Evolutionary conservation across 2,797 vertebrate genomes (phyloP).

Genomic region (Gouania willdenowi): DNA sequence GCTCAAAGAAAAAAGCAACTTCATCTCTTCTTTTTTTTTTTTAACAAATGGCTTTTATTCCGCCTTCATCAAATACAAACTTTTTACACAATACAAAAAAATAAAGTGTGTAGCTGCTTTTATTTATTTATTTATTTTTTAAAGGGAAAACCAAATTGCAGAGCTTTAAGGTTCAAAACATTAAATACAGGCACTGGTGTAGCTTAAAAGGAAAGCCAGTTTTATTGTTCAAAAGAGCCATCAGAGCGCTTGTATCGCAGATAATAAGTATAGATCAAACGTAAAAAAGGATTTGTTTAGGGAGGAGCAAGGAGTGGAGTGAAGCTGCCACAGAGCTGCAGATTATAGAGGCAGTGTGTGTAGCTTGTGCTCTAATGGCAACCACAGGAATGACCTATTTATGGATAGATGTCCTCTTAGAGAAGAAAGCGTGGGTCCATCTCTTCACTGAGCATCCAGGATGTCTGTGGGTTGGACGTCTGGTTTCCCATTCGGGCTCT

Average conservation of each 20-base stretch:
- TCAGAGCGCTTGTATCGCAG: constrained; percentile 53
- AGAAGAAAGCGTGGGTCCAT: constrained; percentile 58
- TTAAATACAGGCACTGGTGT: constrained; percentile 67
- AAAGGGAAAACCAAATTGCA: constrained; percentile 43
- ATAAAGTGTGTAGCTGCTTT: constrained; percentile 30
- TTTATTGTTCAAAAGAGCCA: constrained; percentile 61
- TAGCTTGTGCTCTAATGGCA: constrained; percentile 60
- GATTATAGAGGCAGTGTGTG: constrained; percentile 63
- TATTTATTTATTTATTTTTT: constrained; percentile 7
- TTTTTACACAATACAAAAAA: constrained; percentile 38
- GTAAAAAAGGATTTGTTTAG: constrained; percentile 49
- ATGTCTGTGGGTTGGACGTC: constrained; percentile 59
- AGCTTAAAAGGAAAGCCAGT: constrained; percentile 59
- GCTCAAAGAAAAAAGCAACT: constrained; percentile 8
- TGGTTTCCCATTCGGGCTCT: constrained; percentile 54
- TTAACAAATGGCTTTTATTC: constrained; percentile 58
- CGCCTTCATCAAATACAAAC: constrained; percentile 56
- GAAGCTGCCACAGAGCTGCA: constrained; percentile 59
- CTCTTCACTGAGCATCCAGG: constrained; percentile 63
- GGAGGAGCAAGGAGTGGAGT: constrained; percentile 64
- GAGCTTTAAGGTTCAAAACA: constrained; percentile 57
- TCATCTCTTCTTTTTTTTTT: not conserved
- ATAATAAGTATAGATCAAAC: constrained; percentile 70
- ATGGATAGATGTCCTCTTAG: constrained; percentile 59
- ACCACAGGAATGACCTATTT: constrained; percentile 78